These are phyloP conservation scores for Rana temporaria DNA, from an alignment of 2,113 vertebrate species.

Conservation along the genomic window DNA sequence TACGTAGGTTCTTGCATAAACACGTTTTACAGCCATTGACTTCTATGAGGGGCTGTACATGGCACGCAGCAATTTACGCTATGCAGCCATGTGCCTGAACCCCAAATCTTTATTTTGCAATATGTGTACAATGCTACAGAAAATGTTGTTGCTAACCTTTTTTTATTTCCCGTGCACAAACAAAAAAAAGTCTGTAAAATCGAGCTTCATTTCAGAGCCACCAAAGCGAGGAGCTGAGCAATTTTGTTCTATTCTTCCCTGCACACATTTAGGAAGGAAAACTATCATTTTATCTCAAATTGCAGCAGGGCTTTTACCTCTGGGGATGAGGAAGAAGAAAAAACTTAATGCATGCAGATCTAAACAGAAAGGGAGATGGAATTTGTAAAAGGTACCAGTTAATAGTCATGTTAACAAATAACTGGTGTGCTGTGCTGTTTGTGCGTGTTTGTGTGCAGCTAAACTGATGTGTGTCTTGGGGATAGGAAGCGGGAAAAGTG, in stretches of 20 bases:
- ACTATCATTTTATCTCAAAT: constrained; percentile 54
- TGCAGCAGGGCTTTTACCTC: constrained; percentile 34
- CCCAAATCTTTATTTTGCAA: constrained; percentile 1
- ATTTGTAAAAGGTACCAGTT: constrained; percentile 38
- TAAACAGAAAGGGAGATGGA: constrained; percentile 21
- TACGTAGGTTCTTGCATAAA: no score
- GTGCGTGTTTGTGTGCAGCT: neutral
- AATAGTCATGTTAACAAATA: constrained; percentile 32
- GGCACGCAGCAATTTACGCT: no score
- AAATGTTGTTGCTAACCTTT: constrained; percentile 3
- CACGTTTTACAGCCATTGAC: no score
- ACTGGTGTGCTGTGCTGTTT: neutral
- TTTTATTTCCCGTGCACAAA: constrained; percentile 24
- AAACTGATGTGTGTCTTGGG: neutral
- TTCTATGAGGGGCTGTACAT: no score
- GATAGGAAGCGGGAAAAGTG: neutral
- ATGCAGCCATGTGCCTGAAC: no score
- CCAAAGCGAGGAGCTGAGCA: constrained; percentile 30
- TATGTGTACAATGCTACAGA: constrained; percentile 18
- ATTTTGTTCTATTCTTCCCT: constrained; percentile 45
- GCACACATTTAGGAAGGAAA: constrained; percentile 36
- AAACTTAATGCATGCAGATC: constrained; percentile 41
- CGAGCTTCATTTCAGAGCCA: constrained; percentile 36
- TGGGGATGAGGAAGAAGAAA: neutral
- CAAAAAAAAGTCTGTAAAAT: constrained; percentile 18